Percentiles rank a stretch among this genome's conserved stretches.
phyloP scores from a whole-genome alignment of 2,888 invertebrate species.

The Metacarcinus magister region DNA sequence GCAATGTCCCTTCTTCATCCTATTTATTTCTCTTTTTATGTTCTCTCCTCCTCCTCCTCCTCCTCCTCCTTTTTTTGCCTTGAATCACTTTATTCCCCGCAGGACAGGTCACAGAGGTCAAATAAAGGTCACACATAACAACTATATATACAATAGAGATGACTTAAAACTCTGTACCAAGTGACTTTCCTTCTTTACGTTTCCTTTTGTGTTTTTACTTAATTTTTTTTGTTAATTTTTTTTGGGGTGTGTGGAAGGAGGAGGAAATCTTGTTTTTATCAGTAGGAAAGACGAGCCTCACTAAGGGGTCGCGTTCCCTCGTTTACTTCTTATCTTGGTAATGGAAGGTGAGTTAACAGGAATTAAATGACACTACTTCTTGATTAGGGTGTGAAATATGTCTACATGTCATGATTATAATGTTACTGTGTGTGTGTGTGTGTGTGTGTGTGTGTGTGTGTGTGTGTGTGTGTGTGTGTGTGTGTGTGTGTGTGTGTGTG shows the following conservation, averaged over 20 bases:
- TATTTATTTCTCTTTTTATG: too few relatives aligned
- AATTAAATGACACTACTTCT: not conserved
- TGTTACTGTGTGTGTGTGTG: not conserved
- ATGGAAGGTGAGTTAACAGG: not conserved
- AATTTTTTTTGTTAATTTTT: too few relatives aligned
- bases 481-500: slow-evolving; percentile 15
- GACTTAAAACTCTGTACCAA: not conserved
- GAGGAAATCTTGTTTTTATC: not conserved
- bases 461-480: slow-evolving; percentile 39
- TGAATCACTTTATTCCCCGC: too few relatives aligned
- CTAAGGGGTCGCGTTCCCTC: not conserved
- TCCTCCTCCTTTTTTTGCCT: too few relatives aligned
- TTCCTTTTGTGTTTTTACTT: not conserved
- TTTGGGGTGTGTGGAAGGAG: too few relatives aligned
- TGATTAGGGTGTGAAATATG: slow-evolving; percentile 12
- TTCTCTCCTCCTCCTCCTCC: too few relatives aligned
- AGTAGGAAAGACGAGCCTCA: not conserved
- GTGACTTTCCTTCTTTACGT: not conserved
- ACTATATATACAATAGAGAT: too few relatives aligned
- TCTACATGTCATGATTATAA: slow-evolving; percentile 9
- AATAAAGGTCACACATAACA: too few relatives aligned
- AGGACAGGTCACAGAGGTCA: too few relatives aligned
- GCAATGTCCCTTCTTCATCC: too few relatives aligned
- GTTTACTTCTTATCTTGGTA: slow-evolving; percentile 7
- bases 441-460: slow-evolving; percentile 2